These are phyloP conservation scores for Ptychobarbus kaznakovi DNA, from an alignment of 2,797 vertebrate species.

Conservation along the genomic window DNA sequence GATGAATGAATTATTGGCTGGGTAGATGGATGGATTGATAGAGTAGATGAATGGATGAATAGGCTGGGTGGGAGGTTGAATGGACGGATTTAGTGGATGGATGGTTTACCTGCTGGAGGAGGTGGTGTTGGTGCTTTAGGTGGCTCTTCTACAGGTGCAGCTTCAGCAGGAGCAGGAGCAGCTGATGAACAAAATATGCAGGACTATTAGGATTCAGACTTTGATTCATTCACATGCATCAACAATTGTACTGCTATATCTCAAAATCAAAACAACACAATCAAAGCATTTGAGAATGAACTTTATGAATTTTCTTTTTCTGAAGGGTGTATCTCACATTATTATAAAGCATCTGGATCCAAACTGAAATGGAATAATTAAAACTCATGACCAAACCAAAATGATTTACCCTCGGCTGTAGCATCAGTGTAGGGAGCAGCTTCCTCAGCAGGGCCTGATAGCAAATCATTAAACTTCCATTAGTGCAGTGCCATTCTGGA, in stretches of 20 bases:
- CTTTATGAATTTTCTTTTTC: background rate
- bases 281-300: background rate
- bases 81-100: background rate
- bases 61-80: background rate
- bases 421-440: slow-evolving; percentile 35
- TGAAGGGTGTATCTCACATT: background rate
- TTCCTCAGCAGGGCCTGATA: slow-evolving; percentile 37
- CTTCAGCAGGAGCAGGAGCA: slow-evolving; percentile 71
- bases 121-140: slow-evolving; percentile 76
- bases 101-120: slow-evolving; percentile 73
- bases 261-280: background rate
- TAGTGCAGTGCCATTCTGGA: background rate
- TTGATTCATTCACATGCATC: background rate
- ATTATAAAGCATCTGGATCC: background rate
- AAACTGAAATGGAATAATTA: slow-evolving; percentile 23
- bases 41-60: background rate
- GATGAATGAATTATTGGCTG: background rate
- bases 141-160: slow-evolving; percentile 69
- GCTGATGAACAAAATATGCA: slow-evolving; percentile 62
- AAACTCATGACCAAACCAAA: background rate
- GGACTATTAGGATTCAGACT: background rate
- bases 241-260: background rate
- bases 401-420: slow-evolving; percentile 43
- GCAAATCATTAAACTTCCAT: slow-evolving; percentile 40
- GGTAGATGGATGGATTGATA: background rate